Evolutionary conservation across 1,140 invertebrate genomes (phyloP).

Genomic region (Arctopsyche grandis): DNA sequence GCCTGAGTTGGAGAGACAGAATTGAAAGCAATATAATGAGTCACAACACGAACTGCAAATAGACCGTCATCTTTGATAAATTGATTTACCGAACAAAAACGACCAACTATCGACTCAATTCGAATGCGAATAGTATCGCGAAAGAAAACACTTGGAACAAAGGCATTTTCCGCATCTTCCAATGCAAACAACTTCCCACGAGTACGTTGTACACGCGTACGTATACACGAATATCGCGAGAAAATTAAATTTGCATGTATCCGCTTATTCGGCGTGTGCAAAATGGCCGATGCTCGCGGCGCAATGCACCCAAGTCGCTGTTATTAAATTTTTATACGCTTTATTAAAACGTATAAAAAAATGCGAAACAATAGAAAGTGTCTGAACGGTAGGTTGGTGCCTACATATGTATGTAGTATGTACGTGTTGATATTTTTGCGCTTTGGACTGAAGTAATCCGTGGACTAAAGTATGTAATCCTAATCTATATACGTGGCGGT

Average conservation of each 20-base stretch:
- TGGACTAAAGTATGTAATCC: too few species aligned
- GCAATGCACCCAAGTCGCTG: constrained; percentile 2
- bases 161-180: constrained; percentile 1
- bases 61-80: neutral
- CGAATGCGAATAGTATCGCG: neutral
- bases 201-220: neutral
- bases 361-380: neutral
- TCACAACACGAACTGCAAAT: too few species aligned
- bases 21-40: too few species aligned
- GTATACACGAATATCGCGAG: constrained; percentile 7
- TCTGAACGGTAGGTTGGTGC: too few species aligned
- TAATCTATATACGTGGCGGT: too few species aligned
- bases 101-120: neutral
- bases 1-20: too few species aligned
- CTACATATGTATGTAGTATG: too few species aligned
- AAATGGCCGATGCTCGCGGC: neutral
- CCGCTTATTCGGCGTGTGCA: constrained; percentile 16
- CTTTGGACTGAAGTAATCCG: too few species aligned
- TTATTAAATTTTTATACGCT: constrained; percentile 21
- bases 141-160: neutral
- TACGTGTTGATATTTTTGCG: too few species aligned
- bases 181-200: neutral
- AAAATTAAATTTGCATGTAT: constrained; percentile 36
- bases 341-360: constrained; percentile 7
- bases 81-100: neutral